A percentile compares a stretch with the other conserved stretches of the same genome.
phyloP scores from a whole-genome alignment of 2,888 invertebrate species.

The Latheticus oryzae region DNA sequence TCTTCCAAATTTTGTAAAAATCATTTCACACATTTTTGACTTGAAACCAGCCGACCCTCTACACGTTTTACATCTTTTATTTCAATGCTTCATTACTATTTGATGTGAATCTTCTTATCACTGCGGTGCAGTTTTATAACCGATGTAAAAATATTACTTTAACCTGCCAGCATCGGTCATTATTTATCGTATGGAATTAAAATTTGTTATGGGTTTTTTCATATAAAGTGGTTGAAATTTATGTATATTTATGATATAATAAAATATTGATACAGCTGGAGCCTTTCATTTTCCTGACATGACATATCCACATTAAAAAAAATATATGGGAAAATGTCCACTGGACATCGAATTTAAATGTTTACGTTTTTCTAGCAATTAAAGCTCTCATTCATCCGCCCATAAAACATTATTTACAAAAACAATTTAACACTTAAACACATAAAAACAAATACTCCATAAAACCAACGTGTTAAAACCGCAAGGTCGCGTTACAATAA shows the following conservation, averaged over 20 bases:
- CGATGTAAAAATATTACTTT: constrained; percentile 1
- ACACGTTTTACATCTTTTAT: no score
- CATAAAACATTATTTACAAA: constrained; percentile 44
- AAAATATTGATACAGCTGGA: constrained; percentile 24
- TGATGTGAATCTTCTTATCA: constrained; percentile 16
- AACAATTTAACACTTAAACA: constrained; percentile 44
- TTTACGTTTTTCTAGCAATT: constrained; percentile 40
- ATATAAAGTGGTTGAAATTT: constrained; percentile 36
- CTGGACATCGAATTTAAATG: constrained; percentile 34
- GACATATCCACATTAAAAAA: no score
- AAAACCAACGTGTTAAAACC: constrained; percentile 43
- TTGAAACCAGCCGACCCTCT: constrained; percentile 2
- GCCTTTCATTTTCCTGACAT: constrained; percentile 16
- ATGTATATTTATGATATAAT: constrained; percentile 45
- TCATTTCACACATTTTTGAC: constrained; percentile 30
- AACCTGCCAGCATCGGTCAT: constrained; percentile 26
- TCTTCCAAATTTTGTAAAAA: constrained; percentile 91
- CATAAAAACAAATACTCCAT: constrained; percentile 45
- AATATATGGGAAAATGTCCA: constrained; percentile 1
- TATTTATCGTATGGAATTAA: constrained; percentile 26
- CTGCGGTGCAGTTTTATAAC: constrained; percentile 7
- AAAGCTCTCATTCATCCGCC: constrained; percentile 41
- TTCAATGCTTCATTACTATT: constrained; percentile 14
- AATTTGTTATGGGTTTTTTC: constrained; percentile 38
- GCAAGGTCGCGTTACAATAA: constrained; percentile 45